phyloP scores from a whole-genome alignment of 2,888 invertebrate genomes.

The Formica aserva region DNA sequence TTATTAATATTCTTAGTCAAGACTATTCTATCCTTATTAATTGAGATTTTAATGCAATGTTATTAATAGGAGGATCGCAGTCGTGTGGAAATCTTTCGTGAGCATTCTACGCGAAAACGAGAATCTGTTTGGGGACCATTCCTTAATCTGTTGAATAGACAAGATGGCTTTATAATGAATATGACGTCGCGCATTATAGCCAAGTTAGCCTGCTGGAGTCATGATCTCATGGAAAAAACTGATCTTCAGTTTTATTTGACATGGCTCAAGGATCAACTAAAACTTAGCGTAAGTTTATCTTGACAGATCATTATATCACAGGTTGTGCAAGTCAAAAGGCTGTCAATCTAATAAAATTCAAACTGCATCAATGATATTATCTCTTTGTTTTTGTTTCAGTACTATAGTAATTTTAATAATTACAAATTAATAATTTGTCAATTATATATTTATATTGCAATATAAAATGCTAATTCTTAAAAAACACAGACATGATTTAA shows the following conservation, averaged over 20 bases:
- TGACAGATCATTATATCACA: background rate
- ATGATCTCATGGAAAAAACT: slow-evolving; percentile 96
- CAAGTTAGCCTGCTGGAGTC: slow-evolving; percentile 99
- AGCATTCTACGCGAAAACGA: slow-evolving; percentile 92
- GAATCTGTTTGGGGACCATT: slow-evolving; percentile 98
- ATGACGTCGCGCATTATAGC: slow-evolving; percentile 99
- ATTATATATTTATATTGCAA: background rate
- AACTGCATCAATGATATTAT: background rate
- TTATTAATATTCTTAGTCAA: slow-evolving; percentile 3
- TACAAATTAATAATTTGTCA: background rate
- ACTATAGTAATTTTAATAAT: background rate
- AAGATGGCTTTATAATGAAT: slow-evolving; percentile 98
- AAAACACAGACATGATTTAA: background rate
- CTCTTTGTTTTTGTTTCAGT: slow-evolving; percentile 20
- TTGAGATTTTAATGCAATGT: slow-evolving; percentile 8
- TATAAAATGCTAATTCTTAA: background rate
- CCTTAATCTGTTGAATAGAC: slow-evolving; percentile 96
- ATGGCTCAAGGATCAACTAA: slow-evolving; percentile 99
- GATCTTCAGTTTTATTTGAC: slow-evolving; percentile 98
- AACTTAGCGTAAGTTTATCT: slow-evolving; percentile 91
- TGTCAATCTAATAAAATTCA: background rate
- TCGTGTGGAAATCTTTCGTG: slow-evolving; percentile 98
- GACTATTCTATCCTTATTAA: slow-evolving; percentile 1
- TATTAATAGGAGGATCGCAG: slow-evolving; percentile 93
- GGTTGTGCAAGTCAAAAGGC: background rate